Evolutionary conservation across 1,140 invertebrate genomes (phyloP).

Genomic region (Drusus annulatus): DNA sequence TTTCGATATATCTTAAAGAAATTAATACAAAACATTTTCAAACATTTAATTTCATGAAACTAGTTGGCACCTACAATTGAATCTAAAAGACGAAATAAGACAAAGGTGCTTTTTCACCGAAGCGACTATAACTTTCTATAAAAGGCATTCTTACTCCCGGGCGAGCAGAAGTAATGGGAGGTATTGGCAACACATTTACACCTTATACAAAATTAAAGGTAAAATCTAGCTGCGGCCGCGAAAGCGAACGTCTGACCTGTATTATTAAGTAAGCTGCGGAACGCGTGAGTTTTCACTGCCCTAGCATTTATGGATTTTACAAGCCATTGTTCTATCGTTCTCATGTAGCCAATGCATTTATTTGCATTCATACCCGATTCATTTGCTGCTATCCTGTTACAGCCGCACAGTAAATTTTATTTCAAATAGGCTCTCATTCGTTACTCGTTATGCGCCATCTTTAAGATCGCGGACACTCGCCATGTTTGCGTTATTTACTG

Average conservation of each 20-base stretch:
- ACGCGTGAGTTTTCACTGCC: constrained; percentile 30
- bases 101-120: no score
- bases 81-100: no score
- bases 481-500: constrained; percentile 11
- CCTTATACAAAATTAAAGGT: constrained; percentile 16
- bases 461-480: neutral
- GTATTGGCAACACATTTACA: neutral
- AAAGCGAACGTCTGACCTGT: constrained; percentile 13
- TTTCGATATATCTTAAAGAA: no score
- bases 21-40: no score
- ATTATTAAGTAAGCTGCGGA: constrained; percentile 19
- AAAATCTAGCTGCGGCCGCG: neutral
- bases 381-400: constrained; percentile 42
- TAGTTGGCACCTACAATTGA: no score
- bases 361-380: constrained; percentile 26
- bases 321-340: constrained; percentile 45
- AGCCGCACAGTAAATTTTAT: constrained; percentile 33
- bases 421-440: constrained; percentile 24
- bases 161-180: neutral
- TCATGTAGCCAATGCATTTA: constrained; percentile 10
- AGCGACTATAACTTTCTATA: neutral
- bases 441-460: constrained; percentile 4
- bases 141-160: constrained; percentile 2
- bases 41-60: no score
- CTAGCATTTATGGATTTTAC: constrained; percentile 44